Conservation (phyloP, 1,140 invertebrate genomes). For the Lasaia peninsularis region DNA sequence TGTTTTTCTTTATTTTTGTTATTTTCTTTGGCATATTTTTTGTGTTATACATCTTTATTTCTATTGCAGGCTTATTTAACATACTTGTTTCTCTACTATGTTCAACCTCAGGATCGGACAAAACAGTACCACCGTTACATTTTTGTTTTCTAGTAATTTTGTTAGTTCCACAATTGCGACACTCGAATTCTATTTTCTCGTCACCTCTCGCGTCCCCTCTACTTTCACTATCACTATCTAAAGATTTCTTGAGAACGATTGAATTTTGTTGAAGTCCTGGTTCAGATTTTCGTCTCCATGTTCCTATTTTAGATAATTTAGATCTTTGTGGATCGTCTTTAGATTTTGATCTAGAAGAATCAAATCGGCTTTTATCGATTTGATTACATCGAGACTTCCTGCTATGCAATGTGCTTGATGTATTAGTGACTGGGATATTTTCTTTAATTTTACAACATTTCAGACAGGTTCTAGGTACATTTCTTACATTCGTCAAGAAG, state of each 20-base stretch:
- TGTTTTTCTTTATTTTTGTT: constrained; percentile 81
- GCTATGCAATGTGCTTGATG: constrained; percentile 40
- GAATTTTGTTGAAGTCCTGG: constrained; percentile 78
- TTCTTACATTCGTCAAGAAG: constrained; percentile 49
- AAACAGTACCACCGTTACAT: constrained; percentile 39
- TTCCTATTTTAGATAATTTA: constrained; percentile 77
- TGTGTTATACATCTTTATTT: constrained; percentile 80
- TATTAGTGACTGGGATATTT: constrained; percentile 65
- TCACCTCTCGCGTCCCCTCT: constrained; percentile 38
- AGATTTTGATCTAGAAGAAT: constrained; percentile 62
- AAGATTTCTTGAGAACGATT: constrained; percentile 48
- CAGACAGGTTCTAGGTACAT: constrained; percentile 69
- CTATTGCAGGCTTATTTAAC: constrained; percentile 50
- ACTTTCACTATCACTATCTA: constrained; percentile 58
- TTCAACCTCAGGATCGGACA: constrained; percentile 57
- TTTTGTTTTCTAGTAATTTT: constrained; percentile 56
- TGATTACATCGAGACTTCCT: constrained; percentile 62
- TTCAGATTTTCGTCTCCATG: constrained; percentile 85
- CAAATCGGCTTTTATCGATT: constrained; percentile 45
- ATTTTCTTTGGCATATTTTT: constrained; percentile 83
- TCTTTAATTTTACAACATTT: constrained; percentile 75
- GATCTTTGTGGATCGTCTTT: constrained; percentile 73
- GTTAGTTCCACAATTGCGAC: constrained; percentile 66
- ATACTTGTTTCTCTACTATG: constrained; percentile 28
- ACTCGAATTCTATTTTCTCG: constrained; percentile 71